Percentiles rank a stretch among this genome's conserved stretches.
Conservation (phyloP, 2,113 vertebrate genomes). For the Ondatra zibethicus region DNA sequence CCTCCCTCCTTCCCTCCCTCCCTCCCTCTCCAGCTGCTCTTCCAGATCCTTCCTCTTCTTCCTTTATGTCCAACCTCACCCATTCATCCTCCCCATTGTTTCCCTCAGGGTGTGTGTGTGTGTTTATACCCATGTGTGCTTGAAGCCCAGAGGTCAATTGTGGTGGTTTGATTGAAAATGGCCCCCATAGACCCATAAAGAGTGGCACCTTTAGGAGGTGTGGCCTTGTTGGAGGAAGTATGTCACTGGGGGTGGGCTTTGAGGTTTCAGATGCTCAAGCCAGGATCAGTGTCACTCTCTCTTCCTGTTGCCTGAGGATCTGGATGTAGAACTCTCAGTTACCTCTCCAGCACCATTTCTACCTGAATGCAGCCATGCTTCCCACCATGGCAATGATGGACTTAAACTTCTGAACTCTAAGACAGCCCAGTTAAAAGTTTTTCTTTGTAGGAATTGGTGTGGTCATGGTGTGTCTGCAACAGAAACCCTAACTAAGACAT, state of each 20-base stretch:
- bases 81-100: background rate
- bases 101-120: background rate
- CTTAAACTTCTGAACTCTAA: background rate
- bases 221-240: background rate
- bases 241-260: background rate
- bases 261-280: background rate
- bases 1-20: rapidly evolving
- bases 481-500: background rate
- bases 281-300: background rate
- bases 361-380: background rate
- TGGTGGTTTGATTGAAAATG: background rate
- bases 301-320: background rate
- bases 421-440: background rate
- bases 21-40: background rate
- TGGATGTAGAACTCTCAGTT: background rate
- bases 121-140: background rate
- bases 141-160: background rate
- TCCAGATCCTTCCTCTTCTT: too few relatives aligned
- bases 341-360: background rate
- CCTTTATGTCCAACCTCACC: background rate
- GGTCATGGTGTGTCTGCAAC: background rate
- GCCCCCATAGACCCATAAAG: background rate
- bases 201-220: background rate
- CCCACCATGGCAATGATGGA: background rate
- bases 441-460: background rate